Evolutionary conservation across 2,113 vertebrate genomes (phyloP), one percentile per base, ranked within the genome.

Genomic region (Pogonocichla stellata): DNA sequence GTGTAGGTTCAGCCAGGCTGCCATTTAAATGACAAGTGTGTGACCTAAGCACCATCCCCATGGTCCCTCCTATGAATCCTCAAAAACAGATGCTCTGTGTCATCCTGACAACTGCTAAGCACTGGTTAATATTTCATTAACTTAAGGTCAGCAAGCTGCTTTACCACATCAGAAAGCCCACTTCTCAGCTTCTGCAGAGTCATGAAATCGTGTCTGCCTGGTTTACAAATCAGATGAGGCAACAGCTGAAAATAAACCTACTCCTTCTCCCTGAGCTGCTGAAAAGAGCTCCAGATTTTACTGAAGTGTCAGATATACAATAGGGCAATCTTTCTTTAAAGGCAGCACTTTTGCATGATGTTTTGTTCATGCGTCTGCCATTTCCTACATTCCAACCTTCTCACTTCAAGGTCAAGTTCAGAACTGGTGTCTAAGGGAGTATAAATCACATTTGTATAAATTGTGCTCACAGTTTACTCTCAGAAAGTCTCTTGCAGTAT

Each of bases 71-170:
- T 50, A n/a, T 14, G 48, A 86, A 92, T 28, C 28, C 77, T 48
- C 89, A 74, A 45, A 72, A 65, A 1, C 53, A 93, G 71, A 78
- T 56, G 72, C 36, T 67, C 26, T 34, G 43, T 75, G 48, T 57
- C 80, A 87, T 26, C 20, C 51, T 4, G 3, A 75, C 33, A 80
- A 57, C 75, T 83, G 36, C 19, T 45, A 73, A 90, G 67, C 80
- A 66, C 36, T 50, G 28, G 54, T 93, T 93, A 92, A 89, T 92
- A 87, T 83, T 89, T 66, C 65, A 85, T 73, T 86, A 85, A 25
- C 23, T 58, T 29, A 33, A 69, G 65, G 82, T 48, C 73, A 95
- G 43, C 42, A 87, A 92, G 71, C 61, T 57, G 43, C 50, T 94
- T 80, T 33, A 78, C 24, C 54, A 81, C 48, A 24, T 4, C 2